Conservation (phyloP, 2,888 invertebrate species). For the Stratiomys singularior region DNA sequence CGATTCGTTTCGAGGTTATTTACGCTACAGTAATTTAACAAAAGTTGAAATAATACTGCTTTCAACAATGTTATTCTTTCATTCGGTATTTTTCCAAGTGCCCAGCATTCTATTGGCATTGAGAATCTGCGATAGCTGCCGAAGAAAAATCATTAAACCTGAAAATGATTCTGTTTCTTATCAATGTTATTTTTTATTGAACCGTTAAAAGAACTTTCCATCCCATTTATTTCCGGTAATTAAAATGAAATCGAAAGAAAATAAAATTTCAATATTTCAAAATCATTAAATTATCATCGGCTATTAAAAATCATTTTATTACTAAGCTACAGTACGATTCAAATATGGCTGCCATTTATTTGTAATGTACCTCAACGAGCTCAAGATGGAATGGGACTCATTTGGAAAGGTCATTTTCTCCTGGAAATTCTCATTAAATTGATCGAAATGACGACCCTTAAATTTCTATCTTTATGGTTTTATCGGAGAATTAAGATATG, state of each 20-base stretch:
- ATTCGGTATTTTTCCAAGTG: no score
- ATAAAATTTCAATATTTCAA: constrained; percentile 39
- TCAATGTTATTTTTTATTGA: not conserved
- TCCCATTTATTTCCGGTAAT: constrained; percentile 27
- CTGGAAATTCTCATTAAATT: constrained; percentile 15
- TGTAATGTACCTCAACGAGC: not conserved
- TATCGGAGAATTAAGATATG: not conserved
- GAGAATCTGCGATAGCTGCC: no score
- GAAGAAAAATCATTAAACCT: not conserved
- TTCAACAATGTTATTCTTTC: no score
- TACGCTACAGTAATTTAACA: no score
- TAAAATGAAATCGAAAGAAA: constrained; percentile 32
- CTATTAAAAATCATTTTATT: constrained; percentile 34
- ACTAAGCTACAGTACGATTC: not conserved
- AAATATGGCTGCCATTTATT: constrained; percentile 19
- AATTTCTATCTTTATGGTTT: not conserved
- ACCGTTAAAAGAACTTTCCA: constrained; percentile 1
- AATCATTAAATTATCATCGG: constrained; percentile 38
- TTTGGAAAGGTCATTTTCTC: constrained; percentile 19
- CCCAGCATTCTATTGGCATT: no score
- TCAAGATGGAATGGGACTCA: not conserved
- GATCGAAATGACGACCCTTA: constrained; percentile 22
- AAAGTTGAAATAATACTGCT: no score
- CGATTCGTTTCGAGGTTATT: no score
- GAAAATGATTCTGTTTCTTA: not conserved